Base-by-base conservation (phyloP, 2,888 invertebrate species). In the Villa cingulata region DNA sequence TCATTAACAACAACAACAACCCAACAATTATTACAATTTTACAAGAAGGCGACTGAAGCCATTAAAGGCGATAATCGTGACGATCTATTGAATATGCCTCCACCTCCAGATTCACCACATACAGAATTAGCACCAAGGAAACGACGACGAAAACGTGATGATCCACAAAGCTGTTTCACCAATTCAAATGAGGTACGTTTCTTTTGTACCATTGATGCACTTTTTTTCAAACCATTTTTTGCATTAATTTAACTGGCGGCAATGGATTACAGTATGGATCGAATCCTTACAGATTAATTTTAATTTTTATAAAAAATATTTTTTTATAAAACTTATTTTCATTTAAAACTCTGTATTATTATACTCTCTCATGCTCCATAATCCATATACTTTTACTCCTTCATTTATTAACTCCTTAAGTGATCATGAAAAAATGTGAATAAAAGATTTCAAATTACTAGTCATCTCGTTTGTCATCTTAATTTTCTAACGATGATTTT, bases 91-190 rank as follows among this genome's bases (percentile, higher is more conserved):
- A 55, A 48, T 52, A 59, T 73, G 72, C 73, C 29, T 32, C 53
- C 72, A 73, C 74, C 71, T 70, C 73, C 74, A 72, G 72, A 74
- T 71, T 74, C 72, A 46, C 58, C 57, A 70, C 56, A 57, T 51
- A 53, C 56, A 50, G 56, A 74, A 70, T 71, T 73, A 57, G 73
- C 72, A 69, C 73, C 74, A 68, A 72, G 75, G 70, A 75, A 76
- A 72, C 73, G 75, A 70, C 73, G 75, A 70, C 73, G 75, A 70
- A 74, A 75, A 68, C 74, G 75, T 69, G 74, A 75, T 71, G 74
- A 75, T 65, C 75, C 74, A 56, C 75, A 75, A 61, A 74, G 73
- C 66, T 74, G 74, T 59, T 72, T 70, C 58, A 65, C 73, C 58
- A 73, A 73, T 64, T 57, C 60, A 36, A n/a, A n/a, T n/a, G 60